phyloP scores from a whole-genome alignment of 2,113 vertebrate species.

The Chloebia gouldiae region DNA sequence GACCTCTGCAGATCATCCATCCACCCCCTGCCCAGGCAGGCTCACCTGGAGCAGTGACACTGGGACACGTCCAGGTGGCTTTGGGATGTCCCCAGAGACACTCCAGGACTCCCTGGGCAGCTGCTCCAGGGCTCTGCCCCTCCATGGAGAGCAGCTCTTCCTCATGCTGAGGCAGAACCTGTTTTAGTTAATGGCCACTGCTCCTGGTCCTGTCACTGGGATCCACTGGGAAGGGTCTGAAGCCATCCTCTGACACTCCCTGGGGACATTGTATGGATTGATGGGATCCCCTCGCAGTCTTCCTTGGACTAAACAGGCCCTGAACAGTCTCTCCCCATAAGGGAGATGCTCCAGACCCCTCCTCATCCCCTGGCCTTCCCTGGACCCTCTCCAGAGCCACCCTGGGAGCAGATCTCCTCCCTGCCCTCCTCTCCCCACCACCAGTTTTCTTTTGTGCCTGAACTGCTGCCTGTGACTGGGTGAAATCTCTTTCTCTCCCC shows the following conservation, averaged over 20 bases:
- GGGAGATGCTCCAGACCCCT: background rate
- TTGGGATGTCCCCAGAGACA: background rate
- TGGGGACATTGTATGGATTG: background rate
- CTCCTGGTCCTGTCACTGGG: background rate
- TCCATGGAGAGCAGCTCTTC: background rate
- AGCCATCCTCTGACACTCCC: background rate
- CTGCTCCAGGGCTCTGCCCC: background rate
- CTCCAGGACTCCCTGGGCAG: background rate
- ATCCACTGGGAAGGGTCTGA: background rate
- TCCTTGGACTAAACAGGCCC: background rate
- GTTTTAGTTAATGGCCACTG: background rate
- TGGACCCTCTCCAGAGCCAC: background rate
- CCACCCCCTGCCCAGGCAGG: background rate
- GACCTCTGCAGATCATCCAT: background rate
- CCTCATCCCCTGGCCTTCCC: background rate
- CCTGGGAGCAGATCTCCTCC: background rate
- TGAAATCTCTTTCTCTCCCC: background rate
- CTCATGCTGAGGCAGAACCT: background rate
- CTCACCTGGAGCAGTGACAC: background rate
- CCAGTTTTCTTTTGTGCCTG: background rate
- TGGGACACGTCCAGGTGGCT: rapidly evolving
- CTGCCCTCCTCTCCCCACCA: background rate
- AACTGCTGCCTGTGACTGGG: slow-evolving; percentile 6
- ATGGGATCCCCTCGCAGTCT: background rate
- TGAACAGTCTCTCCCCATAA: background rate